These are phyloP conservation scores for Xestoiulus laeticollis DNA, from an alignment of 2,888 invertebrate species.

Conservation along the genomic window DNA sequence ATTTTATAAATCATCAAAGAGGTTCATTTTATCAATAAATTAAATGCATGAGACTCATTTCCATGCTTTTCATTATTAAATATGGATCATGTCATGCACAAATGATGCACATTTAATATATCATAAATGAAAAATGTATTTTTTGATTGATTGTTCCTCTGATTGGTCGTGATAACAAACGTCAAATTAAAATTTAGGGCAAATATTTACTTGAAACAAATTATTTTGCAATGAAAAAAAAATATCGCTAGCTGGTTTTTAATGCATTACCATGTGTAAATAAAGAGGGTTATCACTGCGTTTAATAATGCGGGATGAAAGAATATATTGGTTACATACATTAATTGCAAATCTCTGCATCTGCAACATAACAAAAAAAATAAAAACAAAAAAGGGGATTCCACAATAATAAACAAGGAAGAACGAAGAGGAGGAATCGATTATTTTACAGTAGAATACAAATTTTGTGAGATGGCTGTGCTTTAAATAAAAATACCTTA, in stretches of 20 bases:
- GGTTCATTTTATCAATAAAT: no score
- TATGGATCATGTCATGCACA: no score
- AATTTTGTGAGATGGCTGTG: not conserved
- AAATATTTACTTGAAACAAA: not conserved
- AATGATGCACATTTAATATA: no score
- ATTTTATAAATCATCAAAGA: no score
- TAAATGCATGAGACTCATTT: no score
- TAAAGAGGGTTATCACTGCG: not conserved
- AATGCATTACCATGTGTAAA: not conserved
- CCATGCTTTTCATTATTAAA: no score
- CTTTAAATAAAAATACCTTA: conserved; percentile 12
- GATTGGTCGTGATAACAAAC: no score
- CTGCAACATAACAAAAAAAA: not conserved
- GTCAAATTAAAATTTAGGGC: no score
- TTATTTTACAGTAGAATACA: not conserved
- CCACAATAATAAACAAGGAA: not conserved
- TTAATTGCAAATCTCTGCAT: not conserved
- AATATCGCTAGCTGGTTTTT: not conserved
- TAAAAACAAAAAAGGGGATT: not conserved
- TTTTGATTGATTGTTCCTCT: no score
- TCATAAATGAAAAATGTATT: no score
- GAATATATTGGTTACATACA: not conserved
- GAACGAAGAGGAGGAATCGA: not conserved
- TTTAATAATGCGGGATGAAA: not conserved
- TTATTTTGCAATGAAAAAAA: not conserved